These are phyloP conservation scores for Clistopyga incitator DNA, from an alignment of 2,888 invertebrate genomes.

Conservation along the genomic window DNA sequence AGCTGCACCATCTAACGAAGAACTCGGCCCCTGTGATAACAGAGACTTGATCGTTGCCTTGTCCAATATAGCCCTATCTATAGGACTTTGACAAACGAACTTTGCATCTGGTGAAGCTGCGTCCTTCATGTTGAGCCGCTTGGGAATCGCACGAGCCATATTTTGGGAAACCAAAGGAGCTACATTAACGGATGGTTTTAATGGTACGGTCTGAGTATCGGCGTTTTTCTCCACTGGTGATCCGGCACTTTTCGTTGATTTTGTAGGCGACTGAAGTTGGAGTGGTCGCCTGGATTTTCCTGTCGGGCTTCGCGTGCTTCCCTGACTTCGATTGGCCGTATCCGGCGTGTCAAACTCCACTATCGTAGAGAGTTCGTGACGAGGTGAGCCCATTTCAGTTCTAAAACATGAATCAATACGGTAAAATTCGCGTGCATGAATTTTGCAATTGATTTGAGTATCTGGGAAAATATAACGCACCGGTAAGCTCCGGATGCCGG, in stretches of 20 bases:
- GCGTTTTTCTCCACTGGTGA: slow-evolving; percentile 60
- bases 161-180: slow-evolving; percentile 65
- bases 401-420: slow-evolving; percentile 69
- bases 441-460: slow-evolving; percentile 15
- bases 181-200: slow-evolving; percentile 72
- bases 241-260: slow-evolving; percentile 52
- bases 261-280: slow-evolving; percentile 54
- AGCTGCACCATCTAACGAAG: slow-evolving; percentile 45
- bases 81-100: slow-evolving; percentile 58
- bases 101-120: slow-evolving; percentile 51
- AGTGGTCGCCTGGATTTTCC: slow-evolving; percentile 57
- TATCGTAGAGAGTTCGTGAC: slow-evolving; percentile 89
- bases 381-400: slow-evolving; percentile 74
- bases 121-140: slow-evolving; percentile 48
- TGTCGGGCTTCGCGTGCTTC: slow-evolving; percentile 72
- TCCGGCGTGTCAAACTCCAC: slow-evolving; percentile 89
- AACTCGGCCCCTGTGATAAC: slow-evolving; percentile 62
- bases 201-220: slow-evolving; percentile 41
- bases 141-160: slow-evolving; percentile 50
- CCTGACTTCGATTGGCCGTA: slow-evolving; percentile 83
- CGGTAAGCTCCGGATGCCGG: slow-evolving; percentile 76
- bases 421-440: background rate
- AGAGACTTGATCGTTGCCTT: slow-evolving; percentile 62
- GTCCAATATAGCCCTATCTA: slow-evolving; percentile 49
- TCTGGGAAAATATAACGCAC: slow-evolving; percentile 67